These are phyloP conservation scores for Drosophila nasuta DNA, from an alignment of 1,140 invertebrate species.

Conservation along the genomic window DNA sequence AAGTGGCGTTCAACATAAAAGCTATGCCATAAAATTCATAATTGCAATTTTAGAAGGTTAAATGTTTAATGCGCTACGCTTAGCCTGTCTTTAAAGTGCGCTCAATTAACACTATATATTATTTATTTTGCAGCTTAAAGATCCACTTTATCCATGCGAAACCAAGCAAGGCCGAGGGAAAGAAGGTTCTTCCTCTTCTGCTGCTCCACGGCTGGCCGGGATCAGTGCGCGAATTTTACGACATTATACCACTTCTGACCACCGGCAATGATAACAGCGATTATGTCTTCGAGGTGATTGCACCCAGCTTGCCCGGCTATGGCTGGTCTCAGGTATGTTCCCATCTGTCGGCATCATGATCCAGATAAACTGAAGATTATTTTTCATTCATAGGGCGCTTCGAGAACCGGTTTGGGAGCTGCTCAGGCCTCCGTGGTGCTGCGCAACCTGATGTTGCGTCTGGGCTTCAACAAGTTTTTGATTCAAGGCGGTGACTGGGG, in stretches of 20 bases:
- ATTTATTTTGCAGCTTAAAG: constrained; percentile 86
- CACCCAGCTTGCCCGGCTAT: constrained; percentile 93
- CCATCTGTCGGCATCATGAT: neutral
- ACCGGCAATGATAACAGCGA: constrained; percentile 86
- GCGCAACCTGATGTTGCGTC: constrained; percentile 92
- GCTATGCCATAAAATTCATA: neutral
- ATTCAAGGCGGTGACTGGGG: constrained; percentile 95
- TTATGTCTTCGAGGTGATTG: constrained; percentile 92
- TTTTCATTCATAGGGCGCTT: constrained; percentile 84
- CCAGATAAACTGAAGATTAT: too few relatives aligned
- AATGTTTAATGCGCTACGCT: neutral
- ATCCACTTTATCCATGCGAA: constrained; percentile 91
- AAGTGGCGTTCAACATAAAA: constrained; percentile 12
- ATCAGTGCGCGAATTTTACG: constrained; percentile 93
- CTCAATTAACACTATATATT: constrained; percentile 17
- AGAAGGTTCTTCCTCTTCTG: constrained; percentile 89
- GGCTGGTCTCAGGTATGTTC: constrained; percentile 91
- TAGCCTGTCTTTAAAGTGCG: neutral
- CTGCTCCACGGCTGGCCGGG: constrained; percentile 97
- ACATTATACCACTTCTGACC: constrained; percentile 90
- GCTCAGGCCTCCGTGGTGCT: constrained; percentile 90
- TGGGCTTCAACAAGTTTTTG: constrained; percentile 92
- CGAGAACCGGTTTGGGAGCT: constrained; percentile 87
- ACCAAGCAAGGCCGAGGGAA: constrained; percentile 75
- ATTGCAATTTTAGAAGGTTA: neutral